These are phyloP conservation scores for Patella ulyssiponensis DNA, from an alignment of 2,888 invertebrate species.

Conservation along the genomic window DNA sequence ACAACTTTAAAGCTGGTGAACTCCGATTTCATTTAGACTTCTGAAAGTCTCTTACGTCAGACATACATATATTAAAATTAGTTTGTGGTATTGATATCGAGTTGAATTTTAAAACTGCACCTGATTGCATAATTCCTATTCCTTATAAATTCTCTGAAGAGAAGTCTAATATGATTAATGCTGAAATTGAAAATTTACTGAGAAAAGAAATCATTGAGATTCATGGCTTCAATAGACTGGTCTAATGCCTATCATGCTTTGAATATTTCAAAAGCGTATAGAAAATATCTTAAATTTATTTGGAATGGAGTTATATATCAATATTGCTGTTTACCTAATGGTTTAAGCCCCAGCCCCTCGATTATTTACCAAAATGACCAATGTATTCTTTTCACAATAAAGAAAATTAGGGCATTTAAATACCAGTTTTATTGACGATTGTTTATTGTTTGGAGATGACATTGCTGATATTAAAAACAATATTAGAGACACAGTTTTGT, in stretches of 20 bases:
- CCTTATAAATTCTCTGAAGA: slow-evolving; percentile 10
- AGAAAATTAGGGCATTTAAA: background rate
- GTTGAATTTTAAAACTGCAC: background rate
- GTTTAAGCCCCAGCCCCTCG: background rate
- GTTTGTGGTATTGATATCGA: slow-evolving; percentile 5
- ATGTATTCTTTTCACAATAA: too few relatives aligned
- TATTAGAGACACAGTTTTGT: slow-evolving; percentile 15
- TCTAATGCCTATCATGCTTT: slow-evolving; percentile 13
- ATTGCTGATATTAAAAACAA: background rate
- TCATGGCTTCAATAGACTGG: slow-evolving; percentile 9
- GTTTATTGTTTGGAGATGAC: slow-evolving; percentile 26
- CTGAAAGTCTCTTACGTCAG: slow-evolving; percentile 10
- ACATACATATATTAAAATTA: slow-evolving; percentile 2
- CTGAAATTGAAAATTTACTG: background rate
- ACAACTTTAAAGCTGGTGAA: slow-evolving; percentile 13
- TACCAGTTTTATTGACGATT: slow-evolving; percentile 6
- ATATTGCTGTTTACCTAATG: background rate
- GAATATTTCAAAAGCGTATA: background rate
- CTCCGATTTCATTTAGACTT: background rate
- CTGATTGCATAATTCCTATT: background rate
- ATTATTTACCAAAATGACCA: background rate
- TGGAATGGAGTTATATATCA: background rate
- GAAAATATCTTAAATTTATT: background rate
- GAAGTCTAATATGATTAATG: background rate
- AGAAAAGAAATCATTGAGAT: slow-evolving; percentile 4